Evolutionary conservation across 1,140 invertebrate genomes (phyloP).

Genomic region (Ostrea denselamellosa): DNA sequence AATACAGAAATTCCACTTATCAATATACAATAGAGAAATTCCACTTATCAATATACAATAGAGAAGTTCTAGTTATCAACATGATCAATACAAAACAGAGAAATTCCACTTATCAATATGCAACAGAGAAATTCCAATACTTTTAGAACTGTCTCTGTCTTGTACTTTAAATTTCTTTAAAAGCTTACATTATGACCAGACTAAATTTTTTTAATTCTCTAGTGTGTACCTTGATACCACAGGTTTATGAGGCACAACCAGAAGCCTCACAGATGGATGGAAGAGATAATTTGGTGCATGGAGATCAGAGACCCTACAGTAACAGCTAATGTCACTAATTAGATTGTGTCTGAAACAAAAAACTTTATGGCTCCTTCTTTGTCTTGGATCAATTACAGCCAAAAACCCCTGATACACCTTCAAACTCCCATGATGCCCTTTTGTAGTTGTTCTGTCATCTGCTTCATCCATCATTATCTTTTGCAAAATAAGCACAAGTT

Average conservation of each 20-base stretch:
- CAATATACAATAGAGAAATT: no score
- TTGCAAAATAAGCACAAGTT: background rate
- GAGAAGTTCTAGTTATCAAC: no score
- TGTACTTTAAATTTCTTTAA: no score
- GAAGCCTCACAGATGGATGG: constrained; percentile 9
- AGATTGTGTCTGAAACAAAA: constrained; percentile 30
- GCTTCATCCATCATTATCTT: constrained; percentile 15
- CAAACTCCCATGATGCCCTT: background rate
- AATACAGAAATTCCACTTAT: no score
- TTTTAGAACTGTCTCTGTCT: no score
- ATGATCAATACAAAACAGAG: no score
- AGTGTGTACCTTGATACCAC: no score
- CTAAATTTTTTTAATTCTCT: no score
- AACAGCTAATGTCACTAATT: constrained; percentile 26
- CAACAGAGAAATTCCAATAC: no score
- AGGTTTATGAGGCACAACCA: background rate
- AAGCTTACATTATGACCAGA: no score
- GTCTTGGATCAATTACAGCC: constrained; percentile 19
- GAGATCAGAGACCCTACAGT: background rate
- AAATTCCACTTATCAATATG: no score
- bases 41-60: no score
- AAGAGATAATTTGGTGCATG: background rate
- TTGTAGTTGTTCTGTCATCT: constrained; percentile 17
- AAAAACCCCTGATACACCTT: constrained; percentile 4
- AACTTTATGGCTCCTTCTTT: background rate